Base-by-base conservation (phyloP, 2,888 invertebrate species). In the Rapana venosa region DNA sequence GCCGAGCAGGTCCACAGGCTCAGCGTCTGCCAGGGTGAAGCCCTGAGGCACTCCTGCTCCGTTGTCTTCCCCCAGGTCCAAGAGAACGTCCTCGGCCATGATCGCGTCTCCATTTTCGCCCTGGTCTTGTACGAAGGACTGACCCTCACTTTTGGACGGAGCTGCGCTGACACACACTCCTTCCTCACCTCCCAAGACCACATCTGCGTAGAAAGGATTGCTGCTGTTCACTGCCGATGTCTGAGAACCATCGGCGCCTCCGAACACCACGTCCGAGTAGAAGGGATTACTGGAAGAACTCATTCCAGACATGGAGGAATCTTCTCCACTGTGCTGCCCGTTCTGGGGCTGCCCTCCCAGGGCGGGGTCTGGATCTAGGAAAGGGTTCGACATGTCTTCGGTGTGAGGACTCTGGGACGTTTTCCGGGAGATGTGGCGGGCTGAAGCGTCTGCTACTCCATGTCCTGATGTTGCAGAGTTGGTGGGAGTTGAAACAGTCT, bases 121-220 rank as follows among this genome's bases (percentile, higher is more conserved):
- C 30, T 26, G 13, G 15, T 35, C 85, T 8, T n/a, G n/a, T 11
- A 66, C 22, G 15, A n/a, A 36, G 6, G 84, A 83, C 61, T 26
- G n/a, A 11, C 61, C 66, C 32, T 88, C 88, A 66, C 66, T 35
- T 2, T 61, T 32, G 32, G 58, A 17, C 32, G 13, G 13, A 17
- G 84, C 20, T 20, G 35, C 79, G 20, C 20, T 15, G n/a, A 74
- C 74, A 30, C 74, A 26, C 74, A 17, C 22, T 26, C 30, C 36
- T 20, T 30, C 36, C 6, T 47, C 81, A 8, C 26, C 47, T 5
- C 81, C 66, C 58, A 22, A 13, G 35, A 86, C 56, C 66, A 86
- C n/a, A 83, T 90, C 87, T 22, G 58, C 32, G 79, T 90, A 84
- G 32, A 89, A 85, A 1, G 89, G 89, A n/a, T 84, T 89, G 22